phyloP scores from a whole-genome alignment of 2,888 invertebrate genomes.

The Geophilus truncorum region DNA sequence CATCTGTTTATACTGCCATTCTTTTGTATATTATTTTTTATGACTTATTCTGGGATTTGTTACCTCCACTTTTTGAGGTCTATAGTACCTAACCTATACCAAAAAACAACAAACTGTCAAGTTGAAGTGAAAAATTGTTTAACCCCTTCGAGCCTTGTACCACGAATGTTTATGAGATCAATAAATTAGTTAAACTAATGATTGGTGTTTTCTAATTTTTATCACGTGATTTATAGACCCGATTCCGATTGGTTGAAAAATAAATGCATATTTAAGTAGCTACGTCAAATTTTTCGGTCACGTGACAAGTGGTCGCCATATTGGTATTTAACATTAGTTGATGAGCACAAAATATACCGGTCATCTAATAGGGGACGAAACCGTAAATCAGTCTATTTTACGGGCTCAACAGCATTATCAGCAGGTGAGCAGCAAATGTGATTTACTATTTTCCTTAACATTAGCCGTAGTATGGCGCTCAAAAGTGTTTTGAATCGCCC shows the following conservation, averaged over 20 bases:
- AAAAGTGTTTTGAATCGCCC: conserved; percentile 23
- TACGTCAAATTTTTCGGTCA: conserved; percentile 45
- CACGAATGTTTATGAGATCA: no score
- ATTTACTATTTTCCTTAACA: background rate
- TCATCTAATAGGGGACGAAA: conserved; percentile 8
- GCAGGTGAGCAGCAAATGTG: conserved; percentile 30
- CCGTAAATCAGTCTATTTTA: conserved; percentile 16
- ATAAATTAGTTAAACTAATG: conserved; percentile 12
- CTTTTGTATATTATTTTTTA: no score
- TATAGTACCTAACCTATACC: no score
- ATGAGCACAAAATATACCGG: conserved; percentile 34
- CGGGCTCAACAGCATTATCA: conserved; percentile 14
- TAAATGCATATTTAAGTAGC: conserved; percentile 35
- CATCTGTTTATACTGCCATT: no score
- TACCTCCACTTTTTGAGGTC: no score
- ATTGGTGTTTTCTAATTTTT: conserved; percentile 5
- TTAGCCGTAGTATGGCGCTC: background rate
- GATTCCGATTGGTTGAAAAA: conserved; percentile 31
- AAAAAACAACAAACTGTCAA: no score
- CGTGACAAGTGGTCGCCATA: conserved; percentile 59
- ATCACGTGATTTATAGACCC: conserved; percentile 31
- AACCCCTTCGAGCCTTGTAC: no score
- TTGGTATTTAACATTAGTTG: conserved; percentile 47
- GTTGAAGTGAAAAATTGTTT: no score
- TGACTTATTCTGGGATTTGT: no score